Conservation (phyloP, 2,113 vertebrate genomes). For the Misgurnus anguillicaudatus region DNA sequence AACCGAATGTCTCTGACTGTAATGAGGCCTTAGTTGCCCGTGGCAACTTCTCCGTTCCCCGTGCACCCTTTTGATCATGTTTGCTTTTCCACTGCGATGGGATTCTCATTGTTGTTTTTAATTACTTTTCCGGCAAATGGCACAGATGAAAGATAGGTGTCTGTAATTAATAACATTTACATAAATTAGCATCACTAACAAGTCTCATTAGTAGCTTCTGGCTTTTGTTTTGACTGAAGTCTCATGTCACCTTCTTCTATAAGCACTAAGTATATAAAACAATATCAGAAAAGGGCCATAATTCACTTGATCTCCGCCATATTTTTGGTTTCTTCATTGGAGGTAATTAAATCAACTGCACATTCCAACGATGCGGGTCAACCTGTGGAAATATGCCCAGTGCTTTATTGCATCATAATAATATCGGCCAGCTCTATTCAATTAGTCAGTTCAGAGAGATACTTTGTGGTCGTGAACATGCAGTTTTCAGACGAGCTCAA, state of each 20-base stretch:
- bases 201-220: constrained; percentile 92
- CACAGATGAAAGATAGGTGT: constrained; percentile 99
- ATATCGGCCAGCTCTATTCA: constrained; percentile 64
- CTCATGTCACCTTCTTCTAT: constrained; percentile 81
- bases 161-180: constrained; percentile 99
- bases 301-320: constrained; percentile 74
- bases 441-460: constrained; percentile 68
- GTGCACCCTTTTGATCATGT: constrained; percentile 91
- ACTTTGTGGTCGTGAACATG: constrained; percentile 51
- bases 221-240: constrained; percentile 88
- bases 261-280: constrained; percentile 72
- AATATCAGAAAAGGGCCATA: constrained; percentile 59
- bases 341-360: constrained; percentile 71
- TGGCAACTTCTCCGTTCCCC: constrained; percentile 88
- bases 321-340: constrained; percentile 73
- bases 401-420: constrained; percentile 61
- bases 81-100: constrained; percentile 77
- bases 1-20: constrained; percentile 89
- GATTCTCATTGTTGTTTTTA: constrained; percentile 97
- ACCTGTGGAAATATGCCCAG: constrained; percentile 66
- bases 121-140: constrained; percentile 97
- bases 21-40: constrained; percentile 90
- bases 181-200: constrained; percentile 99
- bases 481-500: constrained; percentile 64
- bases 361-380: constrained; percentile 74